Conservation (phyloP, 2,888 invertebrate genomes). For the Conomelus anceps region DNA sequence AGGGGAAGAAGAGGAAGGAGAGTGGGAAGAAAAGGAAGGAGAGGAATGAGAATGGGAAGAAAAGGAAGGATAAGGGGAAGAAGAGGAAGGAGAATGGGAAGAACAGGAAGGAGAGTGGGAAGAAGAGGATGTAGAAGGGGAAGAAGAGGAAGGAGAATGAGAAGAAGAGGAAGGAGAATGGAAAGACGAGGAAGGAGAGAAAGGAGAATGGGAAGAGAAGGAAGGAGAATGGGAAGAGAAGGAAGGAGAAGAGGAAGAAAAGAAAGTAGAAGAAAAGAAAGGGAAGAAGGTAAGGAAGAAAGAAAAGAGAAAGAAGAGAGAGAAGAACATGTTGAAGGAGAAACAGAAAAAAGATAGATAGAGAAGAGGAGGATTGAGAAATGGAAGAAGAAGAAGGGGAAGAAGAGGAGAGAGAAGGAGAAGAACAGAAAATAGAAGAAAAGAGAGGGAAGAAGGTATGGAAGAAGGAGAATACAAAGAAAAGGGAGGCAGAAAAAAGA, state of each 20-base stretch:
- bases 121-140: background rate
- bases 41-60: background rate
- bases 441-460: conserved; percentile 25
- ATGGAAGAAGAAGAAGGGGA: conserved; percentile 6
- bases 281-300: background rate
- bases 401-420: conserved; percentile 7
- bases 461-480: conserved; percentile 24
- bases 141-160: background rate
- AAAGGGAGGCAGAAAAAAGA: conserved; percentile 19
- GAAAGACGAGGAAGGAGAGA: too few species aligned
- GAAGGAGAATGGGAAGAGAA: background rate
- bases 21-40: background rate
- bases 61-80: background rate
- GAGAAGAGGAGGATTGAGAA: background rate
- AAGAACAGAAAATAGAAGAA: conserved; percentile 21
- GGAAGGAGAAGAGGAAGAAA: background rate
- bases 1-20: background rate
- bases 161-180: background rate
- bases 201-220: background rate
- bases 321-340: conserved; percentile 27
- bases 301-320: background rate
- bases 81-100: too few species aligned
- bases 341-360: conserved; percentile 12
- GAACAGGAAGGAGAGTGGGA: background rate
- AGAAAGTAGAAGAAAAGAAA: background rate